phyloP scores from a whole-genome alignment of 2,797 vertebrate genomes.

The Enteromius mattozi region DNA sequence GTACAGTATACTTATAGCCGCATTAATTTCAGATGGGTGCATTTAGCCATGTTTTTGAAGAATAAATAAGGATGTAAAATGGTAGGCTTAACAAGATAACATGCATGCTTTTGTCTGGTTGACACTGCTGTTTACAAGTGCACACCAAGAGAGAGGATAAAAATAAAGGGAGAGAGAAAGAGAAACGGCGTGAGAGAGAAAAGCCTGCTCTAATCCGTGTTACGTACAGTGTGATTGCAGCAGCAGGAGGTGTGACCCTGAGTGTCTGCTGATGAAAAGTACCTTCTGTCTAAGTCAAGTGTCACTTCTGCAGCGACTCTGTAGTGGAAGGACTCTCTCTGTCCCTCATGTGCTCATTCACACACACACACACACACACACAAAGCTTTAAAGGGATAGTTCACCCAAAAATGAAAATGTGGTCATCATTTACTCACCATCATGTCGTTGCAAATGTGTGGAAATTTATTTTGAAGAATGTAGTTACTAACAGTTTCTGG shows the following conservation, averaged over 20 bases:
- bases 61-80: constrained; percentile 16
- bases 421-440: too few species aligned
- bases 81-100: neutral
- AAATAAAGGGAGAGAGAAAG: neutral
- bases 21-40: neutral
- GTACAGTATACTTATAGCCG: neutral
- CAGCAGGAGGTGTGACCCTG: constrained; percentile 50
- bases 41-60: neutral
- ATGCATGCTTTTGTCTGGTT: constrained; percentile 6
- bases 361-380: constrained; percentile 28
- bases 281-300: constrained; percentile 50
- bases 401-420: neutral
- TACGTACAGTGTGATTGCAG: constrained; percentile 41
- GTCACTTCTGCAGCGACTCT: constrained; percentile 38
- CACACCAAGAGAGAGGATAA: neutral
- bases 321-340: constrained; percentile 25
- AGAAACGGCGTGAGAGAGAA: constrained; percentile 11
- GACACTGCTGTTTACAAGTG: neutral
- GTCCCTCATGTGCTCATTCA: neutral
- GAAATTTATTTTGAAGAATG: neutral
- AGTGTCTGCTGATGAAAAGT: constrained; percentile 53
- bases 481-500: neutral
- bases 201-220: constrained; percentile 22
- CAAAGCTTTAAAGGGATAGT: neutral
- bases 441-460: too few species aligned